A percentile compares a stretch with the other conserved stretches of the same genome.
Conservation (phyloP, 2,888 invertebrate genomes). For the Phaonia tiefii region DNA sequence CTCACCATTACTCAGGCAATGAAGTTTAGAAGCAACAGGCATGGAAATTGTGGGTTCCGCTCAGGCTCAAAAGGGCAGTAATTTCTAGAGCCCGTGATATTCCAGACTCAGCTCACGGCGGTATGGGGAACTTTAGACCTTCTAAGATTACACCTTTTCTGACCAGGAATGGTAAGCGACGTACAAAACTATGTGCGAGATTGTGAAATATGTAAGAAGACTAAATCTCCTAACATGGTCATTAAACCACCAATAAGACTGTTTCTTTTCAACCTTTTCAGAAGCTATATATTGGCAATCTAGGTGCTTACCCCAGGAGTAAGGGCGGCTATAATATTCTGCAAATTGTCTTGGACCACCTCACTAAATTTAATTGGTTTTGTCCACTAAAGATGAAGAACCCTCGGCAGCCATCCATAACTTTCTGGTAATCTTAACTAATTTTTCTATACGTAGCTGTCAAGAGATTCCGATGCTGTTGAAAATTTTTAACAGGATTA, state of each 20-base stretch:
- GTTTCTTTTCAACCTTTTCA: constrained; percentile 10
- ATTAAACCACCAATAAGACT: constrained; percentile 14
- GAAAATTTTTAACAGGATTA: too few species aligned
- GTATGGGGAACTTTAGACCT: constrained; percentile 47
- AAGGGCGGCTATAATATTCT: too few species aligned
- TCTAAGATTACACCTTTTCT: constrained; percentile 34
- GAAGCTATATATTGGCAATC: constrained; percentile 10
- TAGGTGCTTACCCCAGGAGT: too few species aligned
- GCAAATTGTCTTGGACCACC: too few species aligned
- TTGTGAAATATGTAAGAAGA: constrained; percentile 28
- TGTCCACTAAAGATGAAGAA: too few species aligned
- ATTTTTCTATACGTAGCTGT: too few species aligned
- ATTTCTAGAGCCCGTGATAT: constrained; percentile 26
- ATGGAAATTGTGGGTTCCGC: constrained; percentile 56
- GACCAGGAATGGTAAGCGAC: constrained; percentile 31
- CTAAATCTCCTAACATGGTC: constrained; percentile 33
- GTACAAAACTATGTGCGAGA: constrained; percentile 22
- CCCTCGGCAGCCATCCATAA: too few species aligned
- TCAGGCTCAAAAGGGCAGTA: background rate
- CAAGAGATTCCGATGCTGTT: too few species aligned
- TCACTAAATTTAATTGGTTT: too few species aligned
- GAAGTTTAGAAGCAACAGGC: constrained; percentile 1
- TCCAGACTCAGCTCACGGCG: constrained; percentile 31
- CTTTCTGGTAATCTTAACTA: too few species aligned
- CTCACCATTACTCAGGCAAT: constrained; percentile 31